Evolutionary conservation across 2,888 invertebrate genomes (phyloP).

Genomic region (Troides helena): DNA sequence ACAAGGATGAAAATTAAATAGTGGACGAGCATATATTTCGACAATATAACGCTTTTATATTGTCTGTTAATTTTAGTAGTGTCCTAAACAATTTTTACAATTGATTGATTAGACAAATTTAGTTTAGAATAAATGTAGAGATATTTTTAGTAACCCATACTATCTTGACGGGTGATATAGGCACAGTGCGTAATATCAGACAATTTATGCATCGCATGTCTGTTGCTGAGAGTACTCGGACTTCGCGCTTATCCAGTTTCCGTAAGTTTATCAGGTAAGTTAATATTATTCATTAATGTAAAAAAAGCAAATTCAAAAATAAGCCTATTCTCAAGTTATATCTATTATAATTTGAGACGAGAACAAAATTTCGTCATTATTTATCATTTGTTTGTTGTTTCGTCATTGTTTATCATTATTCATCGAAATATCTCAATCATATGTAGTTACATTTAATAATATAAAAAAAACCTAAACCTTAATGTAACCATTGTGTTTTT

Average conservation of each 20-base stretch:
- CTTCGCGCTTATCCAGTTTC: slow-evolving; percentile 60
- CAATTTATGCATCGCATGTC: slow-evolving; percentile 53
- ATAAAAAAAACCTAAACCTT: slow-evolving; percentile 6
- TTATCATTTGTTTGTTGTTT: not conserved
- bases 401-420: not conserved
- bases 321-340: too few species aligned
- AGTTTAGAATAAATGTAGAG: not conserved
- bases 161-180: slow-evolving; percentile 6
- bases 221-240: slow-evolving; percentile 57
- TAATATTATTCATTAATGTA: too few species aligned
- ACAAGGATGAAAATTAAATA: too few species aligned
- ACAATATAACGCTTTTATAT: too few species aligned
- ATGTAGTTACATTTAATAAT: not conserved
- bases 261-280: slow-evolving; percentile 60
- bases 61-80: too few species aligned
- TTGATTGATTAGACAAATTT: too few species aligned
- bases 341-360: too few species aligned
- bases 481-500: slow-evolving; percentile 6
- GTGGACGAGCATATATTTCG: too few species aligned
- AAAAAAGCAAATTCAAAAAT: too few species aligned
- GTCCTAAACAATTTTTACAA: too few species aligned
- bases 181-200: slow-evolving; percentile 37
- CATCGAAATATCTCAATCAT: not conserved
- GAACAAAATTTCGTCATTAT: too few species aligned
- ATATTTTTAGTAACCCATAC: slow-evolving; percentile 7